These are phyloP conservation scores for Grammomys surdaster DNA, from an alignment of 2,113 vertebrate species.

Conservation along the genomic window DNA sequence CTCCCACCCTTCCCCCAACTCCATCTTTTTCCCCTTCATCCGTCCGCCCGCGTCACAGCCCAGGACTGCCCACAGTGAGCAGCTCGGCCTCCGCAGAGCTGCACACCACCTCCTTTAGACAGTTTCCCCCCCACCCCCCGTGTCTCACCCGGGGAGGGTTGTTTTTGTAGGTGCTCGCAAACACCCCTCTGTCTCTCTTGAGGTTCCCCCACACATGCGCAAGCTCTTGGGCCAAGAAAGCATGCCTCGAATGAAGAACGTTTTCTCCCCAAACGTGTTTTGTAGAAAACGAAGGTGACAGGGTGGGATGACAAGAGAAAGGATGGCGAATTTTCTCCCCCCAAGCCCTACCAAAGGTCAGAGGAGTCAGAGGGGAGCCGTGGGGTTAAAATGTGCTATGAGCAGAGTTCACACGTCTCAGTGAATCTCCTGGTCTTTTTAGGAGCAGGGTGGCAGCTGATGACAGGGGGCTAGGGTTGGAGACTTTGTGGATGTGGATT, in stretches of 20 bases:
- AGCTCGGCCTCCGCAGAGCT: constrained; percentile 6
- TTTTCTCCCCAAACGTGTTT: constrained; percentile 2
- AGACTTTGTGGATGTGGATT: neutral
- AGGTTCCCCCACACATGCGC: neutral
- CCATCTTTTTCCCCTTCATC: constrained; percentile 40
- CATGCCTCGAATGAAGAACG: constrained; percentile 51
- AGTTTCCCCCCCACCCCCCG: neutral
- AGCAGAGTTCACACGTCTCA: constrained; percentile 57
- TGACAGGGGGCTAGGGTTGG: neutral
- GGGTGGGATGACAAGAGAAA: constrained; percentile 43
- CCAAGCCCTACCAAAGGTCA: constrained; percentile 46
- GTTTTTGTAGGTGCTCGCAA: constrained; percentile 52
- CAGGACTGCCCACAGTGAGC: neutral
- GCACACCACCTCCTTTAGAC: neutral
- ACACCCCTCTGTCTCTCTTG: neutral
- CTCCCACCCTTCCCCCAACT: constrained; percentile 34
- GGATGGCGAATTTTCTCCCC: neutral
- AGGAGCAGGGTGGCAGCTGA: neutral
- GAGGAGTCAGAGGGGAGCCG: constrained; percentile 34
- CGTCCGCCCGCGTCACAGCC: neutral
- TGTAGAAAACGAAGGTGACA: constrained; percentile 56
- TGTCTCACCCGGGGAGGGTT: neutral
- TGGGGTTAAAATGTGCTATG: constrained; percentile 41
- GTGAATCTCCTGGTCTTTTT: constrained; percentile 2
- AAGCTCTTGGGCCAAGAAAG: constrained; percentile 63